A percentile compares a stretch with the other conserved stretches of the same genome.
Evolutionary conservation across 2,797 vertebrate genomes (phyloP).

Genomic region (Ambastaia sidthimunki): DNA sequence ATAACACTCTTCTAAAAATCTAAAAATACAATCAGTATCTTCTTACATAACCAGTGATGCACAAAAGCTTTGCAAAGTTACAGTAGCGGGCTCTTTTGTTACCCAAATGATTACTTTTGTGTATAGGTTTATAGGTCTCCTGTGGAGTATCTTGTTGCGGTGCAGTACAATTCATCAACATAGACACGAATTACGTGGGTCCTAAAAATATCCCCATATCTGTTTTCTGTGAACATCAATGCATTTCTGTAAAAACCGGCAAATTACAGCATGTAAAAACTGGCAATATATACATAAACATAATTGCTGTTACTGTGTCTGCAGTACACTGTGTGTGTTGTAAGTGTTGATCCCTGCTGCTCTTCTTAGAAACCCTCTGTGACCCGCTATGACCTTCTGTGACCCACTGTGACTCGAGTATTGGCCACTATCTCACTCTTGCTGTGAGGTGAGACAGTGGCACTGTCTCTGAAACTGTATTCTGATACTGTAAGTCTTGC

Average conservation of each 20-base stretch:
- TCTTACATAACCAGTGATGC: background rate
- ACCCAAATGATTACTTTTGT: background rate
- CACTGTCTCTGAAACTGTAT: background rate
- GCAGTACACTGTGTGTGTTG: background rate
- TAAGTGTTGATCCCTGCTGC: background rate
- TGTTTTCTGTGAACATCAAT: background rate
- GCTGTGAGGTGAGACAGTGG: background rate
- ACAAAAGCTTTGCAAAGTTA: background rate
- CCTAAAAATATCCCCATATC: constrained; percentile 6
- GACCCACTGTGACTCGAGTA: background rate
- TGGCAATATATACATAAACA: background rate
- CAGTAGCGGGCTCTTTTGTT: background rate
- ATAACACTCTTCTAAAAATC: background rate
- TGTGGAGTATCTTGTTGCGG: background rate
- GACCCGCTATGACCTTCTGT: background rate
- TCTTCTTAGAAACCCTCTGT: background rate
- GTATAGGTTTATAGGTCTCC: constrained; percentile 15
- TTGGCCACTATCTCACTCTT: background rate
- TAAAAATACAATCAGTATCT: background rate
- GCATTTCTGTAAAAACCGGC: background rate
- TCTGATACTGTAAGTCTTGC: background rate
- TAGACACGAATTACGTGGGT: constrained; percentile 1
- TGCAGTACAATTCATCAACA: constrained; percentile 26
- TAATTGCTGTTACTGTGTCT: background rate
- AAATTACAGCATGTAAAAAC: background rate